Conservation (phyloP, 2,888 invertebrate species). For the Malthinus seriepunctatus region DNA sequence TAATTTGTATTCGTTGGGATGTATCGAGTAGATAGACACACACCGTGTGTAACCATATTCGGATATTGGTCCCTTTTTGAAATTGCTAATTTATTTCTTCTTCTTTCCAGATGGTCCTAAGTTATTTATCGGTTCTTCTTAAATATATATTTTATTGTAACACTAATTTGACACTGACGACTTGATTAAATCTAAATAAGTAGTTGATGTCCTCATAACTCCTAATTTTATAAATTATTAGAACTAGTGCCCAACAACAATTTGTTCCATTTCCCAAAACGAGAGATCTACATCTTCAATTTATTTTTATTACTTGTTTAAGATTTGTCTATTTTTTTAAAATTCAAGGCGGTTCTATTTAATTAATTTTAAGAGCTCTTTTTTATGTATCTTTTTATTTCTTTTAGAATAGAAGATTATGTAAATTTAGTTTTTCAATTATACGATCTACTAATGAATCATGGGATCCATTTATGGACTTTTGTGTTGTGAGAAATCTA, state of each 20-base stretch:
- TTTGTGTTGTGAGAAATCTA: too few relatives aligned
- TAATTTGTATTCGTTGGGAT: slow-evolving; percentile 22
- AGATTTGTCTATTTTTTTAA: too few relatives aligned
- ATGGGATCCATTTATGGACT: too few relatives aligned
- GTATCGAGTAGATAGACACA: slow-evolving; percentile 9
- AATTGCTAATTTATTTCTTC: slow-evolving; percentile 9
- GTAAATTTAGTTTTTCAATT: too few relatives aligned
- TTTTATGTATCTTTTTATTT: too few relatives aligned
- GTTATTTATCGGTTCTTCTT: slow-evolving; percentile 15
- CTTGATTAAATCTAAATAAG: slow-evolving; percentile 1
- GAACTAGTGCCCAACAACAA: not conserved
- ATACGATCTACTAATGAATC: too few relatives aligned
- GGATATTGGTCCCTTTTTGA: slow-evolving; percentile 19
- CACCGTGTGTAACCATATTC: slow-evolving; percentile 15
- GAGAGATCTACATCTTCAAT: too few relatives aligned
- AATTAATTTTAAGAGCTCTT: too few relatives aligned
- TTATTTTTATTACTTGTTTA: too few relatives aligned
- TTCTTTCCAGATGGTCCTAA: slow-evolving; percentile 15
- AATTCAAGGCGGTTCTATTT: too few relatives aligned
- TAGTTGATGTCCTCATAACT: not conserved
- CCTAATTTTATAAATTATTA: not conserved
- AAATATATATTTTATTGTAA: slow-evolving; percentile 11
- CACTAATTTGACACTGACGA: slow-evolving; percentile 11
- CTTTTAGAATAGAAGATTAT: too few relatives aligned
- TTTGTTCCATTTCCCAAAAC: too few relatives aligned